Base-by-base conservation (phyloP, 2,797 vertebrate genomes). In the Pteronotus mesoamericanus region DNA sequence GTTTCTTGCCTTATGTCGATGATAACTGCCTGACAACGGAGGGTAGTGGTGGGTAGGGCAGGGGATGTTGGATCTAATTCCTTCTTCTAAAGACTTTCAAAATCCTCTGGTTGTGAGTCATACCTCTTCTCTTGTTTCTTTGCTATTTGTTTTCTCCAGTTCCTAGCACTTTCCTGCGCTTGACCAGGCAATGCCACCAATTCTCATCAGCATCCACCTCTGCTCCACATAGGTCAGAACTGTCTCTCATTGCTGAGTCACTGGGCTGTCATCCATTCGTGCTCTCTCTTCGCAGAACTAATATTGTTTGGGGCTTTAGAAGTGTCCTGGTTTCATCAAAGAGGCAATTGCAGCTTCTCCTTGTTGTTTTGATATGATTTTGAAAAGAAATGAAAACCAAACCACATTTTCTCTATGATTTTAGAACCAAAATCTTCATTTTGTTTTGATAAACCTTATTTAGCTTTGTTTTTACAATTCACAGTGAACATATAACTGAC, bases 361-460 rank as follows among this genome's bases (percentile, higher is more conserved):
- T 71, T 78, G 61, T 85, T 46, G 26, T 77, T 94, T 87, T 78
- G 59, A 37, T 53, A 53, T 42, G 18, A 59, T 75, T 87, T 89
- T 80, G 7, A 91, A 79, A 87, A 24, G 22, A 93, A 79, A 83
- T 4, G 4, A 37, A 93, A 91, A 72, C 18, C 18, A 59, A 86
- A 75, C n/a, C 42, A 79, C 4, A 4, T 89, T 89, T 66, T 92
- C 48, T 37, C 24, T 72, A 22, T 44, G 48, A 94, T 78, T 94
- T 95, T 46, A 72, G 93, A 93, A 93, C 46, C 3, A 2, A 53
- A 94, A 69, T 24, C 7, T 37, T 92, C 75, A 32, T 87, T 96
- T 94, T 94, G 55, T 93, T 96, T 84, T 82, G 48, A 75, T 79
- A 85, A 94, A 96, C 89, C 11, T 87, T 79, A n/a, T n/a, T n/a